Evolutionary conservation across 2,113 vertebrate genomes (phyloP).

Genomic region (Micromys minutus): DNA sequence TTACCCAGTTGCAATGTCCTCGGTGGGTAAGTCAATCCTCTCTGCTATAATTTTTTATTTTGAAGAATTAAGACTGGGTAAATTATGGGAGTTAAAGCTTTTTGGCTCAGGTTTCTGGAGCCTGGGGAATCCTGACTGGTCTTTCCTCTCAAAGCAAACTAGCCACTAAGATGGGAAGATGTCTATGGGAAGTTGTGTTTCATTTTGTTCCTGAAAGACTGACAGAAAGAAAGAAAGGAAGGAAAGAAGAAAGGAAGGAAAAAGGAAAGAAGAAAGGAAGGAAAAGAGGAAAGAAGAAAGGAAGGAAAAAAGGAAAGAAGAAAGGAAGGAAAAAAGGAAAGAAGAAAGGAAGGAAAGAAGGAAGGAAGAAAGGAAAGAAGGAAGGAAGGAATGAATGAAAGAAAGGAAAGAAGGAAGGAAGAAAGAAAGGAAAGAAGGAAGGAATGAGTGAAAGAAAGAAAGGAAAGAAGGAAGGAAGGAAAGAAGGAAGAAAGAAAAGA

Average conservation of each 20-base stretch:
- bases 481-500: background rate
- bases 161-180: background rate
- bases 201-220: background rate
- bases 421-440: background rate
- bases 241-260: background rate
- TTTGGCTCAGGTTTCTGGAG: background rate
- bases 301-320: background rate
- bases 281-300: background rate
- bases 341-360: background rate
- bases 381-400: no score
- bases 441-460: background rate
- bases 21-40: background rate
- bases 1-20: background rate
- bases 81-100: background rate
- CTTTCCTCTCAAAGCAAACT: background rate
- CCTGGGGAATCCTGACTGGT: background rate
- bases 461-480: background rate
- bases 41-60: background rate
- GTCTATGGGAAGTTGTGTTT: background rate
- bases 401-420: background rate
- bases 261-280: background rate
- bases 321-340: no score
- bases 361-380: background rate
- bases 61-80: background rate
- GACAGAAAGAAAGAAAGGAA: background rate